phyloP scores from a whole-genome alignment of 2,113 vertebrate species.

The Bucco capensis region DNA sequence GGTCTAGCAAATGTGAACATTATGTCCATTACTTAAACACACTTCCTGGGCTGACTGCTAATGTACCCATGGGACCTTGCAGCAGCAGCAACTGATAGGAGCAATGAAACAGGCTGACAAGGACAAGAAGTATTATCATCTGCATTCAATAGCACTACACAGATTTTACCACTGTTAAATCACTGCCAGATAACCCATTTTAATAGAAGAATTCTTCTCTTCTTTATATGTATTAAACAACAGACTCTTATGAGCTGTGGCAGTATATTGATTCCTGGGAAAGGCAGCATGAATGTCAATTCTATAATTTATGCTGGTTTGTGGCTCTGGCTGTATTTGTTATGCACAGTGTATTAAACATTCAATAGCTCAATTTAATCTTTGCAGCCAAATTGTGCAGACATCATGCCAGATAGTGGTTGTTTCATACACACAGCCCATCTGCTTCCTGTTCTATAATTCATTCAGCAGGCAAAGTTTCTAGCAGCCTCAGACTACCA shows the following conservation, averaged over 20 bases:
- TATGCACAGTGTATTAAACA: slow-evolving; percentile 88
- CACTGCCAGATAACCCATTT: slow-evolving; percentile 86
- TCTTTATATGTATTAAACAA: slow-evolving; percentile 86
- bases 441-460: slow-evolving; percentile 84
- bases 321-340: slow-evolving; percentile 82
- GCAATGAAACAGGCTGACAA: slow-evolving; percentile 83
- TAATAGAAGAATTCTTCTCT: slow-evolving; percentile 85
- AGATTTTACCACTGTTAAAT: slow-evolving; percentile 84
- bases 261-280: slow-evolving; percentile 83
- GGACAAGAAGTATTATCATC: slow-evolving; percentile 87
- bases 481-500: slow-evolving; percentile 70
- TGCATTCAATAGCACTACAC: slow-evolving; percentile 80
- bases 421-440: slow-evolving; percentile 82
- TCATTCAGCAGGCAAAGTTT: slow-evolving; percentile 79
- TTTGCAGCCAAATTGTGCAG: slow-evolving; percentile 81
- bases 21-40: slow-evolving; percentile 91
- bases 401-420: slow-evolving; percentile 81
- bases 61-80: slow-evolving; percentile 82
- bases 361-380: slow-evolving; percentile 85
- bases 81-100: slow-evolving; percentile 77
- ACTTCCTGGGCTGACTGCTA: slow-evolving; percentile 90
- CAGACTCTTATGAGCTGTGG: slow-evolving; percentile 81
- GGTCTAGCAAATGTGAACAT: slow-evolving; percentile 89
- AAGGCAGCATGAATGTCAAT: slow-evolving; percentile 82
- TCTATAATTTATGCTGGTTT: slow-evolving; percentile 83